phyloP scores from a whole-genome alignment of 2,797 vertebrate genomes.

The Melanotaenia maccullochi region DNA sequence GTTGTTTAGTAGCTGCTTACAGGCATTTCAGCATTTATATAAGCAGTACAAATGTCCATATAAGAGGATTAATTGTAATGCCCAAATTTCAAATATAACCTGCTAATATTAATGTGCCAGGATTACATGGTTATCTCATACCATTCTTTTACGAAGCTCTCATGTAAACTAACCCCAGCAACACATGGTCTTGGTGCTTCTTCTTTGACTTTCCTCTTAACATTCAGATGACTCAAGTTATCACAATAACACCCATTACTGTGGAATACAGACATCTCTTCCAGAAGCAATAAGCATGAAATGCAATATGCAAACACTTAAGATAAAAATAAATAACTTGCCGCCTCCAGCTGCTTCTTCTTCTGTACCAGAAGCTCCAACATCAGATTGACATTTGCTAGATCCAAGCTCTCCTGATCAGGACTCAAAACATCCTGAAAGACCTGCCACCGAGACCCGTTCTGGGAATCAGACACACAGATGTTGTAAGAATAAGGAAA shows the following conservation, averaged over 20 bases:
- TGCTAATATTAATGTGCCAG: not conserved
- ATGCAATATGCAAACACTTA: not conserved
- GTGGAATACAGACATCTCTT: not conserved
- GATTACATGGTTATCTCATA: not conserved
- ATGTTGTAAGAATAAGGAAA: not conserved
- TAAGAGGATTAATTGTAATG: too few relatives aligned
- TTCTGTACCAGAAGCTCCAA: conserved; percentile 96
- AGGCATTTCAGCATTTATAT: too few relatives aligned
- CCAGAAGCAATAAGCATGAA: not conserved
- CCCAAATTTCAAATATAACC: too few relatives aligned
- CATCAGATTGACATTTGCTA: conserved; percentile 98
- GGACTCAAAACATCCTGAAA: conserved; percentile 94
- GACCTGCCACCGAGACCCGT: conserved; percentile 96
- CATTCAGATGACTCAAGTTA: not conserved
- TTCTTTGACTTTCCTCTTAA: not conserved
- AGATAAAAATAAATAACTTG: conserved; percentile 71
- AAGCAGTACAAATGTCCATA: too few relatives aligned
- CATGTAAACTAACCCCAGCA: too few relatives aligned
- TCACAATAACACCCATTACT: not conserved
- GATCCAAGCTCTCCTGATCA: conserved; percentile 96
- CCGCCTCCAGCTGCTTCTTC: conserved; percentile 97
- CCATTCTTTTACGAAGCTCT: not conserved
- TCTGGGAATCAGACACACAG: conserved; percentile 78
- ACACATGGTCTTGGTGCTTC: too few relatives aligned
- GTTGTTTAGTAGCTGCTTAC: too few relatives aligned